Base-by-base conservation (phyloP, 2,113 vertebrate genomes). In the Nesoenas mayeri region DNA sequence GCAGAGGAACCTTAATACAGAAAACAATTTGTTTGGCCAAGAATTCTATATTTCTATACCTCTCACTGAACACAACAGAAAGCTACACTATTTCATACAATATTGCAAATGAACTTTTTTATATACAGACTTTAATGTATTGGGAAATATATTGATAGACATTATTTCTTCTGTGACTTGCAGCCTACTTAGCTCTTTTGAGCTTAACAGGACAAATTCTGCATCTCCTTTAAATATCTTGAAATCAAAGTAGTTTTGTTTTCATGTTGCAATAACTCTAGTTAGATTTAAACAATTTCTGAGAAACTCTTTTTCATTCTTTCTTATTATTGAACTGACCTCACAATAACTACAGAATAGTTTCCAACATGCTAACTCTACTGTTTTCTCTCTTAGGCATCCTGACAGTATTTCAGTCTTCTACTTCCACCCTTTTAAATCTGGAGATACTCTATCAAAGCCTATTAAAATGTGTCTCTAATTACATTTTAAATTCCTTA, bases 1-100 rank as follows among this genome's bases (percentile, higher is more conserved):
- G 62, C 61, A 58, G 64, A 89, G 70, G 65, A 92, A 69, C 17
- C 51, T 95, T 92, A 96, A 94, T 67, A 94, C 11, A 96, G 81
- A 96, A 93, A 70, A 5, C 50, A 81, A 67, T 89, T 70, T 97
- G 28, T 69, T 91, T 85, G 44, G 36, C 18, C 66, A 96, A 72
- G 62, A 88, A 86, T 78, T 94, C 79, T 47, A 3, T 85, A 89
- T 74, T 79, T 66, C 22, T 80, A 15, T 91, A 61, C 88, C 29
- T 93, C 11, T 88, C 48, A 72, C 65, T 80, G 82, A 94, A 88
- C 82, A 73, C 16, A 96, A 64, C 15, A 82, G 77, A 95, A 83
- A 94, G 9, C 28, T 92, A 65, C 44, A 73, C 20, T 77, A 62
- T 79, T 71, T 91, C 20, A 65, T 21, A 40, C 5, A 57, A 5